A percentile compares a stretch with the other conserved stretches of the same genome.
Evolutionary conservation across 2,113 vertebrate genomes (phyloP).

Genomic region (Myiozetetes cayanensis): DNA sequence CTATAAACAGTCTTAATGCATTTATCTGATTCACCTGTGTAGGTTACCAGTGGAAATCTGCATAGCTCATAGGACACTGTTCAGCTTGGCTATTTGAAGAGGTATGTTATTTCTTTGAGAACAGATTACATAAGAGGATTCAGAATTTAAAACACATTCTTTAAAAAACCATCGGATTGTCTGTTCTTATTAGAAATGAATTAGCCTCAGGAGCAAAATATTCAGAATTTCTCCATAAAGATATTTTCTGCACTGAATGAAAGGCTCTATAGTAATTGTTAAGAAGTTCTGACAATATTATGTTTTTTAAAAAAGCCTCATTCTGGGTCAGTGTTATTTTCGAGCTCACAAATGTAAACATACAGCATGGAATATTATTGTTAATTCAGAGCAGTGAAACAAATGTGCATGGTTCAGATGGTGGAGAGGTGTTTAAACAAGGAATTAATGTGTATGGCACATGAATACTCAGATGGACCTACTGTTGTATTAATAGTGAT

Average conservation of each 20-base stretch:
- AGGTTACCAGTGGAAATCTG: background rate
- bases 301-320: background rate
- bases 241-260: background rate
- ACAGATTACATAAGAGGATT: background rate
- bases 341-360: background rate
- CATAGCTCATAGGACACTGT: background rate
- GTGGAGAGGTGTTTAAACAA: background rate
- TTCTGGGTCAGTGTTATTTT: background rate
- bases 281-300: background rate
- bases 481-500: background rate
- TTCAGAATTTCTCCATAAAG: background rate
- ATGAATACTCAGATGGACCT: background rate
- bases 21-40: background rate
- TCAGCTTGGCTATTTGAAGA: background rate
- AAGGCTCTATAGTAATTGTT: background rate
- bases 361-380: background rate
- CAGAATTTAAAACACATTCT: background rate
- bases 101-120: background rate
- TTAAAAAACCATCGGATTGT: background rate
- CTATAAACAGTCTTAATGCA: background rate
- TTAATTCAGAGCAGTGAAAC: slow-evolving; percentile 11
- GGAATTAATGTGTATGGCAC: background rate
- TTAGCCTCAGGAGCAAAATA: background rate
- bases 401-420: background rate
- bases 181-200: background rate